Evolutionary conservation across 1,140 invertebrate genomes (phyloP).

Genomic region (Cylas formicarius): DNA sequence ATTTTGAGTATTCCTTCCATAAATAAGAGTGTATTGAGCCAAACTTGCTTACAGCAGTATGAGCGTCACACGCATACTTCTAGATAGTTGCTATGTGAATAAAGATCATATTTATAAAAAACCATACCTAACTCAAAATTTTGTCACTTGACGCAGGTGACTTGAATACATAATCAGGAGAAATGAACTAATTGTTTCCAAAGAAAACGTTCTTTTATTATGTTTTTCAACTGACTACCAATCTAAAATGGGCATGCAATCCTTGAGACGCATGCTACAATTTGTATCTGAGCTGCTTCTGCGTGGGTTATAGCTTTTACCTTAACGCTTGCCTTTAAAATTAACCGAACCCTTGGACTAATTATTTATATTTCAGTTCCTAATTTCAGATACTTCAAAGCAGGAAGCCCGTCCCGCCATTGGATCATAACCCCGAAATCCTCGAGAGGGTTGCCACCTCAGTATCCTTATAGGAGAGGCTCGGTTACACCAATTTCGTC

Average conservation of each 20-base stretch:
- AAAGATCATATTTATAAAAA: no score
- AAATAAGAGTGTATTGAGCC: background rate
- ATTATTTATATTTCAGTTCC: slow-evolving; percentile 28
- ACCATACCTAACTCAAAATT: no score
- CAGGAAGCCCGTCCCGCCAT: slow-evolving; percentile 53
- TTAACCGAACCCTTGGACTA: slow-evolving; percentile 25
- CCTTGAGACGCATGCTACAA: no score
- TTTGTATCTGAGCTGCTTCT: no score
- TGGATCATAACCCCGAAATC: slow-evolving; percentile 45
- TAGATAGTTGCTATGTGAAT: no score
- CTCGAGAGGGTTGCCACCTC: slow-evolving; percentile 36
- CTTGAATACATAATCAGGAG: no score
- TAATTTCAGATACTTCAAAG: slow-evolving; percentile 53
- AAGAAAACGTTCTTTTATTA: background rate
- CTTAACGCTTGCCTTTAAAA: slow-evolving; percentile 23
- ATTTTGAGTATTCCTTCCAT: background rate
- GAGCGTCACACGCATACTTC: no score
- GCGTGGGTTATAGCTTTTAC: slow-evolving; percentile 1
- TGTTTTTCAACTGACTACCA: no score
- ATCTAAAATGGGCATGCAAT: no score
- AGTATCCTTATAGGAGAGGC: slow-evolving; percentile 33
- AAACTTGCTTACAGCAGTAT: no score
- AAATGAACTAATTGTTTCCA: background rate
- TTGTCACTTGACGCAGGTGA: no score
- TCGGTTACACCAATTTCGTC: slow-evolving; percentile 35